Evolutionary conservation across 2,113 vertebrate species (phyloP).

Genomic region (Marcusenius ussheri): DNA sequence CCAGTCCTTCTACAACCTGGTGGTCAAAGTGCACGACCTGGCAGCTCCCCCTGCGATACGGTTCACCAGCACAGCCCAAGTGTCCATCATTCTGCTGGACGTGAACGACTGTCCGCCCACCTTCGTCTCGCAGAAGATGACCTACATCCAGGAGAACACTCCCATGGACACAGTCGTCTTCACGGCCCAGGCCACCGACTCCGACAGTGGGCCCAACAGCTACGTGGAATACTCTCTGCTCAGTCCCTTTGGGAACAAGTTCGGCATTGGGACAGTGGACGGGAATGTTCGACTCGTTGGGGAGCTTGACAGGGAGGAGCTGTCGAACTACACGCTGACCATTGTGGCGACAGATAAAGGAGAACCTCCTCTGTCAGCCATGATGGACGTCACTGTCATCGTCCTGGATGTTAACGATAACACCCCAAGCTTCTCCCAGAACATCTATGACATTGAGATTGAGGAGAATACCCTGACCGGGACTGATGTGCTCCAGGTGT

Average conservation of each 20-base stretch:
- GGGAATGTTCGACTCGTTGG: conserved; percentile 77
- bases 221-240: conserved; percentile 86
- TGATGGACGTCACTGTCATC: conserved; percentile 73
- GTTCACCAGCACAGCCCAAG: conserved; percentile 82
- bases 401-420: conserved; percentile 92
- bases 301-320: conserved; percentile 82
- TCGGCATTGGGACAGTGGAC: conserved; percentile 78
- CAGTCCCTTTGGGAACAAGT: conserved; percentile 64
- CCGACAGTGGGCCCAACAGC: conserved; percentile 91
- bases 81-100: conserved; percentile 89
- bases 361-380: conserved; percentile 74
- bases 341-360: conserved; percentile 91
- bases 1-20: conserved; percentile 92
- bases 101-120: conserved; percentile 83
- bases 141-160: conserved; percentile 87
- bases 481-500: conserved; percentile 77
- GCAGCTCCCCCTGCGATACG: conserved; percentile 58
- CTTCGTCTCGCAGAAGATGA: conserved; percentile 79
- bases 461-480: conserved; percentile 78
- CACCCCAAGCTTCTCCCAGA: conserved; percentile 77
- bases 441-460: conserved; percentile 78
- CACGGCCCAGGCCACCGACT: conserved; percentile 71
- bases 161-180: conserved; percentile 83
- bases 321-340: conserved; percentile 80
- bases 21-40: conserved; percentile 79